phyloP scores from a whole-genome alignment of 2,797 vertebrate species.

The Sebastes vulpes region DNA sequence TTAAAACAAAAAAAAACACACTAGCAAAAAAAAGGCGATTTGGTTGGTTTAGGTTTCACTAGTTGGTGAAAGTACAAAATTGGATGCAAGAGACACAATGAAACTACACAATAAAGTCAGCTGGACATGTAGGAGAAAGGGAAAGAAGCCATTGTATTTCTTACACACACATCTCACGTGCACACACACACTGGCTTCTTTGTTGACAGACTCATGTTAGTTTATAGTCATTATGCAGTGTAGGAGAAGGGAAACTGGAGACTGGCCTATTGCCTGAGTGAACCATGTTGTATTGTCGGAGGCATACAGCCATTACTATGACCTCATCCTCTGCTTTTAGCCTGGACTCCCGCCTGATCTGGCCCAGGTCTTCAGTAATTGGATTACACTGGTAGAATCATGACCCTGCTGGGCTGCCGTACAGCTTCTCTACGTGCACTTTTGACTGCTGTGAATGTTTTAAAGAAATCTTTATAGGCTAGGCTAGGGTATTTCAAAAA shows the following conservation, averaged over 20 bases:
- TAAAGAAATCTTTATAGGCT: not conserved
- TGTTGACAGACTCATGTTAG: conserved; percentile 28
- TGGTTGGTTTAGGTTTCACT: not conserved
- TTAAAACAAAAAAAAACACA: not conserved
- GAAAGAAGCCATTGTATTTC: conserved; percentile 20
- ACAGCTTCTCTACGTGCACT: conserved; percentile 6
- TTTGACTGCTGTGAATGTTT: conserved; percentile 23
- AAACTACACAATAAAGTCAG: conserved; percentile 1
- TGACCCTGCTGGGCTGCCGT: conserved; percentile 44
- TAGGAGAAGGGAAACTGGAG: conserved; percentile 17
- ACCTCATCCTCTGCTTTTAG: conserved; percentile 77
- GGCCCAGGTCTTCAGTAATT: conserved; percentile 58
- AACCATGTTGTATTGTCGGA: conserved; percentile 39
- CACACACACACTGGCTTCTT: conserved; percentile 32
- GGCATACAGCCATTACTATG: conserved; percentile 41
- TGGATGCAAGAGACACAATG: not conserved
- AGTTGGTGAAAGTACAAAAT: conserved; percentile 2
- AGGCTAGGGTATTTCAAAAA: not conserved
- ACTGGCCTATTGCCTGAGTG: conserved; percentile 19
- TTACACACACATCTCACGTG: not conserved
- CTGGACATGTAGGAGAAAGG: not conserved
- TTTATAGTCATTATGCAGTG: conserved; percentile 6
- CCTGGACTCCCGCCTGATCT: conserved; percentile 54
- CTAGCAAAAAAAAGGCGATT: not conserved
- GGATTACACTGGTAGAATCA: conserved; percentile 68